Evolutionary conservation across 2,888 invertebrate genomes (phyloP).

Genomic region (Drosophila formosana): DNA sequence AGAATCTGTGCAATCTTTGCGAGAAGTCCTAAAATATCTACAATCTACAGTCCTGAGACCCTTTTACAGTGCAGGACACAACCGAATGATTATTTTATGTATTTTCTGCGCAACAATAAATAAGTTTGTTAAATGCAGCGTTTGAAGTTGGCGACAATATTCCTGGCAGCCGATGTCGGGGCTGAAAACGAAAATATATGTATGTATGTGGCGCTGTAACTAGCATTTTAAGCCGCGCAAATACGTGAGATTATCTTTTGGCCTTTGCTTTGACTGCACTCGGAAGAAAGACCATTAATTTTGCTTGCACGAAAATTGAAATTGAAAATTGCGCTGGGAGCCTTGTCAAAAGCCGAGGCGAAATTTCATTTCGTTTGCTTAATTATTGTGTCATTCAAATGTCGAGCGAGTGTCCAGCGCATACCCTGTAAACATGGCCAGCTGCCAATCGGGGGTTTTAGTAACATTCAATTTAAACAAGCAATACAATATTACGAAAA

Average conservation of each 20-base stretch:
- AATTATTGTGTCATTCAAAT: constrained; percentile 43
- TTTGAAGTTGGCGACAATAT: too few species aligned
- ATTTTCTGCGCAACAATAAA: too few species aligned
- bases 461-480: too few species aligned
- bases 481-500: too few species aligned
- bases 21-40: background rate
- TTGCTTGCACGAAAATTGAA: constrained; percentile 13
- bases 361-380: constrained; percentile 42
- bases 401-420: constrained; percentile 9
- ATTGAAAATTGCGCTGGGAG: constrained; percentile 4
- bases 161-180: background rate
- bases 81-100: too few species aligned
- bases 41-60: background rate
- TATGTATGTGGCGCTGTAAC: background rate
- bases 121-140: too few species aligned
- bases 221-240: background rate
- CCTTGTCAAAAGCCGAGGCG: constrained; percentile 28
- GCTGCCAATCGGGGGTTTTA: too few species aligned
- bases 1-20: constrained; percentile 15
- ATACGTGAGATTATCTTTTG: constrained; percentile 1
- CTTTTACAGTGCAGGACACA: constrained; percentile 7
- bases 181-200: background rate
- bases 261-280: background rate
- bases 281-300: constrained; percentile 33
- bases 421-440: constrained; percentile 15